Percentiles rank a stretch among this genome's conserved stretches.
Evolutionary conservation across 2,888 invertebrate genomes (phyloP).

Genomic region (Ephialtes manifestator): DNA sequence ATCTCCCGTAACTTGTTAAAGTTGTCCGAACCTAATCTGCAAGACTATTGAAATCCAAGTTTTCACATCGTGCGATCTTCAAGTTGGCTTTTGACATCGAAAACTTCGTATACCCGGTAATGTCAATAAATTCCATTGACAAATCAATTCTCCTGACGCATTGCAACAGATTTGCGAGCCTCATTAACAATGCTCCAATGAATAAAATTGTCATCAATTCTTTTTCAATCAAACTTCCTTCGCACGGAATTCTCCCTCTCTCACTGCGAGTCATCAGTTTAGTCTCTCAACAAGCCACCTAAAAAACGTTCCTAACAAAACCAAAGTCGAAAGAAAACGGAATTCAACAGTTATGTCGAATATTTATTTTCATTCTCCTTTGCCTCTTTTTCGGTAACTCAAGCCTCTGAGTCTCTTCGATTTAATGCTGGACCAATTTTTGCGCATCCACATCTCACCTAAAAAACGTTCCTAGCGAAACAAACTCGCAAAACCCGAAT

Average conservation of each 20-base stretch:
- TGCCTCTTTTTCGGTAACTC: neutral
- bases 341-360: slow-evolving; percentile 1
- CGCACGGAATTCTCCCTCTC: neutral
- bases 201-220: slow-evolving; percentile 17
- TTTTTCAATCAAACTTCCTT: neutral
- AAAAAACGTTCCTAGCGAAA: slow-evolving; percentile 6
- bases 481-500: neutral
- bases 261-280: neutral
- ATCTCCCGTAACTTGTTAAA: slow-evolving; percentile 74
- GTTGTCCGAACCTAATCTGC: slow-evolving; percentile 66
- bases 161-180: neutral
- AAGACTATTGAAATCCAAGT: slow-evolving; percentile 69
- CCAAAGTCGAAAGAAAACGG: neutral
- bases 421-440: neutral
- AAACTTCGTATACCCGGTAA: neutral
- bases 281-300: slow-evolving; percentile 33
- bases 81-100: neutral
- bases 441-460: neutral
- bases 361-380: neutral
- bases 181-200: neutral
- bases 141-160: neutral
- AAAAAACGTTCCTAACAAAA: slow-evolving; percentile 34
- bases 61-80: slow-evolving; percentile 43
- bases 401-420: neutral
- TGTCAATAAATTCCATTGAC: slow-evolving; percentile 5